These are phyloP conservation scores for Brenthis daphne DNA, from an alignment of 2,888 invertebrate genomes.

Conservation along the genomic window DNA sequence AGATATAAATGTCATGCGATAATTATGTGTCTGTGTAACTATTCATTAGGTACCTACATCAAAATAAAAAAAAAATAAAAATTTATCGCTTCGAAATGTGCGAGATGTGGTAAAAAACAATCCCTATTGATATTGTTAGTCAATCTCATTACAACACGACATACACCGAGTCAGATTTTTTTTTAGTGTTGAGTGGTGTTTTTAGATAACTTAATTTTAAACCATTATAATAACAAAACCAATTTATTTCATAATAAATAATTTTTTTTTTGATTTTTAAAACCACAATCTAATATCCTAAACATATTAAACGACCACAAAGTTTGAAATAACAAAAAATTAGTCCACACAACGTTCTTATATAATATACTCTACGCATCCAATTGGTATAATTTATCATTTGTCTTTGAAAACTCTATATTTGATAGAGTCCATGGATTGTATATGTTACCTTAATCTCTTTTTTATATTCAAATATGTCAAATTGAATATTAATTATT, in stretches of 20 bases:
- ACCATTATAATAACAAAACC: neutral
- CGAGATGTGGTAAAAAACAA: too few species aligned
- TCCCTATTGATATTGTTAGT: too few species aligned
- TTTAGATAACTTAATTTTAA: neutral
- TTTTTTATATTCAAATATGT: neutral
- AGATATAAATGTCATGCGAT: too few species aligned
- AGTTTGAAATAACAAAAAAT: slow-evolving; percentile 36
- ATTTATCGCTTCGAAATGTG: too few species aligned
- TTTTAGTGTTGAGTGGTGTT: too few species aligned
- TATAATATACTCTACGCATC: slow-evolving; percentile 48
- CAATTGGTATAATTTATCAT: slow-evolving; percentile 55
- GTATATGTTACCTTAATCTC: too few species aligned
- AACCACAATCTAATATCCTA: slow-evolving; percentile 43
- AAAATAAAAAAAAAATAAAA: too few species aligned
- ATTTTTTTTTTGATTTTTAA: neutral
- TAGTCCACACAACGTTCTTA: slow-evolving; percentile 52
- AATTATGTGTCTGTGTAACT: too few species aligned
- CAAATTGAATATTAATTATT: too few species aligned
- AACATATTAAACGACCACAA: slow-evolving; percentile 42
- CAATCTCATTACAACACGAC: too few species aligned
- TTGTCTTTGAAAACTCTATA: slow-evolving; percentile 34
- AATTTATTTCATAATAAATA: neutral
- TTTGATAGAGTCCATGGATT: neutral
- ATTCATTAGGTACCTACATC: too few species aligned
- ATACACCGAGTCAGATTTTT: too few species aligned